Evolutionary conservation across 2,113 vertebrate genomes (phyloP).

Genomic region (Tonatia bakeri): DNA sequence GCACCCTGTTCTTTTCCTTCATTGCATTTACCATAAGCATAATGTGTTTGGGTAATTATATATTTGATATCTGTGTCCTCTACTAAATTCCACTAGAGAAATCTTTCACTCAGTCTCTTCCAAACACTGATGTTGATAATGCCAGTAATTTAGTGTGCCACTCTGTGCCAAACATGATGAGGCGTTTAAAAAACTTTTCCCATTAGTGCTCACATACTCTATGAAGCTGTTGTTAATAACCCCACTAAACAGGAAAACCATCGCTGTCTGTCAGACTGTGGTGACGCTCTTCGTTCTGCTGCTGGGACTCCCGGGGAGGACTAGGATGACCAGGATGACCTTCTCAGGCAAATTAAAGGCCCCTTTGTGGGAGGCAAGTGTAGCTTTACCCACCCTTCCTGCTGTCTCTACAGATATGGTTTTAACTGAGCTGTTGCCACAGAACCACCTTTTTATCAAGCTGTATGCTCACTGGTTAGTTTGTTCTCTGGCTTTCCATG

Average conservation of each 20-base stretch:
- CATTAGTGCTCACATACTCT: not conserved
- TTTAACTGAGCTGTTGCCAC: slow-evolving; percentile 32
- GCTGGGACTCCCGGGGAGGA: not conserved
- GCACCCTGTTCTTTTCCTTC: not conserved
- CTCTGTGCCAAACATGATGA: not conserved
- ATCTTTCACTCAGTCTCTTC: not conserved
- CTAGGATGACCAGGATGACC: too few species aligned
- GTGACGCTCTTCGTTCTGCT: not conserved
- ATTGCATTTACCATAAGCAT: not conserved
- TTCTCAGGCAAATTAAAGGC: not conserved
- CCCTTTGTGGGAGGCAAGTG: not conserved
- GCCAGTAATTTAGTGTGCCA: not conserved
- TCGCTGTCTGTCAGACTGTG: not conserved
- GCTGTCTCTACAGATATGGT: slow-evolving; percentile 12
- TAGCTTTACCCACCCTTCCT: not conserved
- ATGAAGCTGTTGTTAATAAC: not conserved
- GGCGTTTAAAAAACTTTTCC: not conserved
- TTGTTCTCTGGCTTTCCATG: slow-evolving; percentile 54
- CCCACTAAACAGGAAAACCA: not conserved
- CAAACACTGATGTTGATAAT: not conserved
- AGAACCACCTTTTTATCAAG: slow-evolving; percentile 38
- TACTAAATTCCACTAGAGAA: not conserved
- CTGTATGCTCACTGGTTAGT: slow-evolving; percentile 25
- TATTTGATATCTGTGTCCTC: not conserved
- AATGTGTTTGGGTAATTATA: not conserved